A percentile compares a stretch with the other conserved stretches of the same genome.
Conservation (phyloP, 1,140 invertebrate species). For the Drosophila baimaii region DNA sequence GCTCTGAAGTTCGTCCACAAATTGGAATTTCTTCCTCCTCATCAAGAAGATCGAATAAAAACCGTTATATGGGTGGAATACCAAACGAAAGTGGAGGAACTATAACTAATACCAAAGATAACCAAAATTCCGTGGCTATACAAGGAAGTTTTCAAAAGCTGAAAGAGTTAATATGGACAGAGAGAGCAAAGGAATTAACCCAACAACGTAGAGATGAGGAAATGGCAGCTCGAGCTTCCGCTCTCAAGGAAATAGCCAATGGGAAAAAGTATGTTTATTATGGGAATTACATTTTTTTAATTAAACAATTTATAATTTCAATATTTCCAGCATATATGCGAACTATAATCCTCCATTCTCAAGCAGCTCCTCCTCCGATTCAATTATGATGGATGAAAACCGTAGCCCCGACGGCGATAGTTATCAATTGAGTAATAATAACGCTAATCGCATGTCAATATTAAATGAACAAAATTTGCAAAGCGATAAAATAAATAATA, state of each 20-base stretch:
- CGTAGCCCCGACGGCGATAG: conserved; percentile 61
- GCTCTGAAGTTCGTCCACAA: conserved; percentile 54
- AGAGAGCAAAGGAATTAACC: conserved; percentile 88
- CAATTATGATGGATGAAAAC: conserved; percentile 73
- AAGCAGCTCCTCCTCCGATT: conserved; percentile 43
- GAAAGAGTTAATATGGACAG: conserved; percentile 87
- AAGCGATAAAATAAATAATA: conserved; percentile 24
- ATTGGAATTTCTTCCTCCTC: conserved; percentile 17
- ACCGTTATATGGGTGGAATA: conserved; percentile 68
- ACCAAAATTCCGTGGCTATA: conserved; percentile 83
- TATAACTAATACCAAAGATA: conserved; percentile 26
- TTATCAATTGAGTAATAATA: conserved; percentile 27
- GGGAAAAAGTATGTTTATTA: conserved; percentile 77
- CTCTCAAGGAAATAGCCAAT: conserved; percentile 86
- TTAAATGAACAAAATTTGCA: conserved; percentile 41
- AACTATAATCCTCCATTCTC: conserved; percentile 31
- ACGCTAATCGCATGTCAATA: conserved; percentile 46
- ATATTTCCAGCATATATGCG: conserved; percentile 47
- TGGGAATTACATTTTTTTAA: background rate
- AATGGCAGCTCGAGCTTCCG: conserved; percentile 86
- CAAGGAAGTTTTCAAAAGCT: conserved; percentile 88
- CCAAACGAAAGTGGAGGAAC: conserved; percentile 46
- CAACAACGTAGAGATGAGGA: conserved; percentile 87
- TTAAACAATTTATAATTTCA: conserved; percentile 1
- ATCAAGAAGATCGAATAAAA: conserved; percentile 62